These are phyloP conservation scores for Argyresthia goedartella DNA, from an alignment of 2,888 invertebrate species.

Conservation along the genomic window DNA sequence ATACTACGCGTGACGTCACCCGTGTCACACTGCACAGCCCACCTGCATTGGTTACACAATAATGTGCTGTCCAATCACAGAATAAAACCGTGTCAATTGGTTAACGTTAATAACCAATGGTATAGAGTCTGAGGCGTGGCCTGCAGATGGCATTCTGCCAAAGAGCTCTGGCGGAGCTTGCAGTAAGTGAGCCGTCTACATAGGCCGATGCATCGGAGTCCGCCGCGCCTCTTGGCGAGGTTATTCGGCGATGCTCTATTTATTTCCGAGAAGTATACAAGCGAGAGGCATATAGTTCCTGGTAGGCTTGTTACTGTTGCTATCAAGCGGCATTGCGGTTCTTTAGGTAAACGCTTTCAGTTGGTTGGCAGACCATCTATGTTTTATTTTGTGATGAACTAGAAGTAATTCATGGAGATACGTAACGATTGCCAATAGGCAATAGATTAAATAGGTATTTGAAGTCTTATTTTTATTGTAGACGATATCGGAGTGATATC, in stretches of 20 bases:
- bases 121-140: constrained; percentile 60
- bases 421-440: too few species aligned
- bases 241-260: background rate
- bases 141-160: constrained; percentile 53
- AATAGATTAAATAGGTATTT: too few species aligned
- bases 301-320: background rate
- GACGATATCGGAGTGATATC: too few species aligned
- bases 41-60: constrained; percentile 33
- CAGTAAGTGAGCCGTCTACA: background rate
- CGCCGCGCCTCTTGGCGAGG: background rate
- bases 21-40: constrained; percentile 19
- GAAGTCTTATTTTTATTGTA: too few species aligned
- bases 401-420: too few species aligned
- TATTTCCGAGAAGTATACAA: background rate
- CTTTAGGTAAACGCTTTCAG: background rate
- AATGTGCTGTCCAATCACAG: constrained; percentile 47
- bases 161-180: constrained; percentile 17
- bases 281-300: background rate
- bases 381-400: too few species aligned
- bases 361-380: background rate
- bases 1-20: constrained; percentile 23
- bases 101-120: constrained; percentile 67
- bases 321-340: background rate
- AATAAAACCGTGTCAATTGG: constrained; percentile 63
- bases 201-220: background rate